Conservation (phyloP, 2,888 invertebrate species). For the Serrognathus titanus region DNA sequence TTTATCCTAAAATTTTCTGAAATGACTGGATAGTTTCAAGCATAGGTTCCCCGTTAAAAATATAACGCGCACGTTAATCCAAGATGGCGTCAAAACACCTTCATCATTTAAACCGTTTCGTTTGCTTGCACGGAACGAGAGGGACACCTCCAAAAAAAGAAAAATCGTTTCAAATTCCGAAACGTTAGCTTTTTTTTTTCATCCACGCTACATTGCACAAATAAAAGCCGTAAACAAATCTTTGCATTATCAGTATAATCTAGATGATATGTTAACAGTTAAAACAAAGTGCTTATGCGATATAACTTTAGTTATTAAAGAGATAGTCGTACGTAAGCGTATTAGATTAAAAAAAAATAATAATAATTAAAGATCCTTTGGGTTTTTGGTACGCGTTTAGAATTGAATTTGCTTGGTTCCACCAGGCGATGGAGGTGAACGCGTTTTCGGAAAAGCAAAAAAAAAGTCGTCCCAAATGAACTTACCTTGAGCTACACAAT, state of each 20-base stretch:
- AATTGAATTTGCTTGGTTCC: neutral
- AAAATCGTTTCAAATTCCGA: neutral
- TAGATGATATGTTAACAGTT: slow-evolving; percentile 19
- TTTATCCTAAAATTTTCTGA: too few relatives aligned
- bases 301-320: slow-evolving; percentile 15
- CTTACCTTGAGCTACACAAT: neutral
- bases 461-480: neutral
- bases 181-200: neutral
- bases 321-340: neutral
- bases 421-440: neutral
- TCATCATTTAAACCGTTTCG: too few relatives aligned
- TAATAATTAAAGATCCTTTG: too few relatives aligned
- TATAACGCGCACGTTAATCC: too few relatives aligned
- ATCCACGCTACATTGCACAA: neutral
- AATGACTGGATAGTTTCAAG: too few relatives aligned
- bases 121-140: too few relatives aligned
- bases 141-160: too few relatives aligned
- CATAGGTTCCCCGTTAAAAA: too few relatives aligned
- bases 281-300: slow-evolving; percentile 17
- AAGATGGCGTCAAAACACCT: too few relatives aligned
- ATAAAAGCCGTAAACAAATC: slow-evolving; percentile 8
- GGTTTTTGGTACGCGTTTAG: too few relatives aligned
- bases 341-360: too few relatives aligned
- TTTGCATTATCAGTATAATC: slow-evolving; percentile 18
- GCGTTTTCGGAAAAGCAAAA: neutral